These are phyloP conservation scores for Syrmaticus mikado DNA, from an alignment of 2,113 vertebrate species.

Conservation along the genomic window DNA sequence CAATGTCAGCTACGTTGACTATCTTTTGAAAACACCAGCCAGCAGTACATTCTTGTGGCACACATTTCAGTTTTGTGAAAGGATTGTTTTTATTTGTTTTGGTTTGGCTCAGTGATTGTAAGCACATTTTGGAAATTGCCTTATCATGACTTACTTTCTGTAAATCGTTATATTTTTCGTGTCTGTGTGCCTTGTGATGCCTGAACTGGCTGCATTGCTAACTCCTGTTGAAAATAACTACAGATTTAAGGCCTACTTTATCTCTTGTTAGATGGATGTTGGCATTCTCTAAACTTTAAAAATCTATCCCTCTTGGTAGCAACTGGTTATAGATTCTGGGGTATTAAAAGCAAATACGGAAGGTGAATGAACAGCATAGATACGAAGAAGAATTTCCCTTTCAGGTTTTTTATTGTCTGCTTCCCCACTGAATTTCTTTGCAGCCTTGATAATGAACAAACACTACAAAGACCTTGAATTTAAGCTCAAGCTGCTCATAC, in stretches of 20 bases:
- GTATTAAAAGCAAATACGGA: slow-evolving; percentile 5
- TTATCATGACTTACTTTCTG: slow-evolving; percentile 26
- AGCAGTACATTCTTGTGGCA: slow-evolving; percentile 12
- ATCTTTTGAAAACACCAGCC: neutral
- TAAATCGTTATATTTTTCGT: neutral
- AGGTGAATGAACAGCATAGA: neutral
- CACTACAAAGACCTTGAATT: neutral
- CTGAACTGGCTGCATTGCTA: neutral
- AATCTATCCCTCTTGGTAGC: slow-evolving; percentile 30
- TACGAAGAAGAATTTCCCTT: neutral
- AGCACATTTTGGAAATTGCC: slow-evolving; percentile 15
- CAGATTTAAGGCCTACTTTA: neutral
- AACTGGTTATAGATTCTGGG: slow-evolving; percentile 11
- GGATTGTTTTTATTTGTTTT: slow-evolving; percentile 48
- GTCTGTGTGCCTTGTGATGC: neutral
- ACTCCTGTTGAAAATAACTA: neutral
- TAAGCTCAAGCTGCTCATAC: neutral
- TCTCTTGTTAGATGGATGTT: slow-evolving; percentile 4
- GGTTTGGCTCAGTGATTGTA: neutral
- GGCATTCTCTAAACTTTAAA: neutral
- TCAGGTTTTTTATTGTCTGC: neutral
- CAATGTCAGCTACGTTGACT: slow-evolving; percentile 1
- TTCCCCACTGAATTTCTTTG: neutral
- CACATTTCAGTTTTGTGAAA: slow-evolving; percentile 27
- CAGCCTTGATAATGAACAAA: neutral